A percentile compares a stretch with the other conserved stretches of the same genome.
Conservation (phyloP, 2,888 invertebrate species). For the Nesidiocoris tenuis region DNA sequence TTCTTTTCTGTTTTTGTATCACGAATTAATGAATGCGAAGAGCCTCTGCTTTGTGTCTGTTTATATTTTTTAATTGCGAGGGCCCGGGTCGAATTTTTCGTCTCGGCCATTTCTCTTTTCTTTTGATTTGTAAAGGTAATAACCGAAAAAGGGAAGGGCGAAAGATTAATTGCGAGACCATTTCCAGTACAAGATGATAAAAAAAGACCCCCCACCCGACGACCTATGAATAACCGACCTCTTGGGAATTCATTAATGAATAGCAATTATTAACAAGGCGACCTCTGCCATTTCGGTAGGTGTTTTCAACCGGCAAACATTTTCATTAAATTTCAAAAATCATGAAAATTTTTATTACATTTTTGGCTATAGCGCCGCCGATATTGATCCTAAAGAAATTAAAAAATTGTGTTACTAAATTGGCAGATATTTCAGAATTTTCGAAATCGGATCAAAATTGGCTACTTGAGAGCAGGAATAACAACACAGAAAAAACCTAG, state of each 20-base stretch:
- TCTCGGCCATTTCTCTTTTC: neutral
- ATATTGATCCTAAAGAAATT: too few relatives aligned
- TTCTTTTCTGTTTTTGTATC: neutral
- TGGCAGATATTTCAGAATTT: too few relatives aligned
- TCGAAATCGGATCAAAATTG: too few relatives aligned
- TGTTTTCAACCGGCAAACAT: too few relatives aligned
- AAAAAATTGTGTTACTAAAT: too few relatives aligned
- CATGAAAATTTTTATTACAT: too few relatives aligned
- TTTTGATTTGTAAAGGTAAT: neutral
- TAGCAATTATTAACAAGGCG: too few relatives aligned
- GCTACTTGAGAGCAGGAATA: too few relatives aligned
- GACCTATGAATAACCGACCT: neutral
- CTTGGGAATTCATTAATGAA: neutral
- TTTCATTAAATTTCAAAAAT: too few relatives aligned
- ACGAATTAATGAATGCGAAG: neutral
- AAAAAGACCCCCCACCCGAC: neutral
- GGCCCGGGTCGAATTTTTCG: neutral
- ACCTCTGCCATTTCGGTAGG: too few relatives aligned
- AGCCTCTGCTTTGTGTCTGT: slow-evolving; percentile 1
- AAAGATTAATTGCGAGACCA: neutral
- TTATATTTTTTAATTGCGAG: slow-evolving; percentile 10
- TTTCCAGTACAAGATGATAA: neutral
- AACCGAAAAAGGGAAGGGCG: neutral
- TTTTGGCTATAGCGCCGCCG: too few relatives aligned
- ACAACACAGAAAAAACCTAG: too few relatives aligned